phyloP scores from a whole-genome alignment of 2,888 invertebrate genomes.

The Rotaria magnacalcarata region DNA sequence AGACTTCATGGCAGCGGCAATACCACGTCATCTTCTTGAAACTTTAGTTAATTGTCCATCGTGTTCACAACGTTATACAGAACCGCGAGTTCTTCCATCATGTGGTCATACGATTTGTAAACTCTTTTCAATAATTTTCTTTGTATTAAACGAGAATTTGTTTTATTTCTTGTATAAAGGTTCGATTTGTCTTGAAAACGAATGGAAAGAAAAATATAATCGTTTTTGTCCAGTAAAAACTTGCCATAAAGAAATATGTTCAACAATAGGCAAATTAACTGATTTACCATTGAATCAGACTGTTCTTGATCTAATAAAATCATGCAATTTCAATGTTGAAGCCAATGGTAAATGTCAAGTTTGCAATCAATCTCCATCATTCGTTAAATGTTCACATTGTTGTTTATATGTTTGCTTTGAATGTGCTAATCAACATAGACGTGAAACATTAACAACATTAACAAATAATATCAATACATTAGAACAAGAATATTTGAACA shows the following conservation, averaged over 20 bases:
- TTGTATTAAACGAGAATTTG: not conserved
- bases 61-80: conserved; percentile 10
- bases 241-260: not conserved
- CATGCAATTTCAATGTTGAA: conserved; percentile 33
- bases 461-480: not conserved
- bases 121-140: no score
- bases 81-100: conserved; percentile 14
- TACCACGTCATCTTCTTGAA: conserved; percentile 19
- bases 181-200: not conserved
- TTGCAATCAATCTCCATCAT: conserved; percentile 16
- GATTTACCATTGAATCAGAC: conserved; percentile 30
- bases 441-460: not conserved
- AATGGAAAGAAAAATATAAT: not conserved
- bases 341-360: conserved; percentile 18
- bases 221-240: not conserved
- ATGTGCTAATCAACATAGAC: conserved; percentile 21
- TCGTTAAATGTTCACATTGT: conserved; percentile 34
- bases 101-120: conserved; percentile 26
- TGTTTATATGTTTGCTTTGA: conserved; percentile 20
- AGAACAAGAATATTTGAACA: conserved; percentile 11
- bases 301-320: not conserved
- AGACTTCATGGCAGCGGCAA: conserved; percentile 25
- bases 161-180: not conserved
- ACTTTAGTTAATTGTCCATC: conserved; percentile 16
- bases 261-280: not conserved